Evolutionary conservation across 2,888 invertebrate species (phyloP), one percentile per base, ranked within the genome.

Genomic region (Tupiocoris notatus): DNA sequence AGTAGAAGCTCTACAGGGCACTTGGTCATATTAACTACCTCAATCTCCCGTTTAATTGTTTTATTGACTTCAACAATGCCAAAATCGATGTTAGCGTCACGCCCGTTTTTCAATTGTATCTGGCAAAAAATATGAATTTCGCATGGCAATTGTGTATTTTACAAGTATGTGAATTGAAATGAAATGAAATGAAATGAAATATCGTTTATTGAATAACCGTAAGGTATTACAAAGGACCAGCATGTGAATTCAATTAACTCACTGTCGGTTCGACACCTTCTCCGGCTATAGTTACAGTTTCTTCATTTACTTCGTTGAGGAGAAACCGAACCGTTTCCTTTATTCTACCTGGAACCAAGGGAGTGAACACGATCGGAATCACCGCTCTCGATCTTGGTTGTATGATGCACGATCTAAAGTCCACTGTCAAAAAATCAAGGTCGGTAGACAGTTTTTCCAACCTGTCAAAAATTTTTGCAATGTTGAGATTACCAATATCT

Each of bases 221-320:
- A n/a, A n/a, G n/a, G n/a, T n/a, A n/a, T n/a, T n/a, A n/a, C n/a
- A n/a, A n/a, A n/a, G n/a, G n/a, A n/a, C n/a, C n/a, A n/a, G n/a
- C n/a, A n/a, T n/a, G n/a, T n/a, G n/a, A n/a, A n/a, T n/a, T n/a
- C n/a, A n/a, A 21, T 39, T 7, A 12, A 21, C 62, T 63, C 59
- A 75, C 75, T 12, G 65, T 59, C 9, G 58, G 17, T 12, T 24
- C 20, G 6, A 59, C 59, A 6, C 75, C 75, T 56, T 21, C 39
- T 18, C 75, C 75, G 17, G 20, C 59, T 22, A 75, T 59, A 6
- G 17, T 3, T 0, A 75, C 39, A 6, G 18, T 59, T 20, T 75
- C 75, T 20, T 66, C 66, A 24, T 75, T 66, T 1, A 39, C 66
- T 24, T 66, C 66, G n/a, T 75, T 75, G 6, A 75, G 56, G 1